Base-by-base conservation (phyloP, 2,888 invertebrate genomes). In the Drosophila quinaria region DNA sequence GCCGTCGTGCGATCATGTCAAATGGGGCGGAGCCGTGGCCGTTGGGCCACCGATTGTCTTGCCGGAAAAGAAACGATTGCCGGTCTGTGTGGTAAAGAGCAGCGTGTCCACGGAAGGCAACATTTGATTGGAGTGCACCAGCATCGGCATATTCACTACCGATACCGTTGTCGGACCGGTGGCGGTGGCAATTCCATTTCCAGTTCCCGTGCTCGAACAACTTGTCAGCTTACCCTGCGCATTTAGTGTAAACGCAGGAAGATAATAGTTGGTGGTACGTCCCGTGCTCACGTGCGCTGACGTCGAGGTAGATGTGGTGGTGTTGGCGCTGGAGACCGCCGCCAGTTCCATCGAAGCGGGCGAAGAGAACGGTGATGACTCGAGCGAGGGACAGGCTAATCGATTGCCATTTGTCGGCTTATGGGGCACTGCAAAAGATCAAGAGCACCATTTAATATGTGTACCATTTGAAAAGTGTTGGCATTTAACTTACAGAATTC, bases 81-180 rank as follows among this genome's bases (percentile, higher is more conserved):
- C 84, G 4, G 90, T 78, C 74, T 87, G 89, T 13, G 80, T 72
- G 52, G 85, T 82, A 35, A 91, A 91, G n/a, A 92, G 82, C 54
- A 92, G 72, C 25, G 92, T 92, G 65, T 92, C 92, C 65, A 92
- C 92, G 52, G 92, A 92, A 59, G 92, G 92, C 75, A 92, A 86
- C 75, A 87, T 89, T 83, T 92, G 91, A 70, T 89, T 91, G 4
- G 88, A 80, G 62, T 87, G 85, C 67, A 90, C 70, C 15, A 91
- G 61, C 17, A 90, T 61, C 2, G 91, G 89, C 74, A 90, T 84
- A 62, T 85, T 90, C 10, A 91, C 77, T 61, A 86, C 68, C 0
- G 87, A 84, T 3, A 87, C 58, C 6, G 87, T 74, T n/a, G 67
- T 71, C 9, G 87, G 70, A 1, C 68, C 65, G 44, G 46, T 8